These are phyloP conservation scores for Ectropis crepuscularia DNA, from an alignment of 2,888 invertebrate species.

Conservation along the genomic window DNA sequence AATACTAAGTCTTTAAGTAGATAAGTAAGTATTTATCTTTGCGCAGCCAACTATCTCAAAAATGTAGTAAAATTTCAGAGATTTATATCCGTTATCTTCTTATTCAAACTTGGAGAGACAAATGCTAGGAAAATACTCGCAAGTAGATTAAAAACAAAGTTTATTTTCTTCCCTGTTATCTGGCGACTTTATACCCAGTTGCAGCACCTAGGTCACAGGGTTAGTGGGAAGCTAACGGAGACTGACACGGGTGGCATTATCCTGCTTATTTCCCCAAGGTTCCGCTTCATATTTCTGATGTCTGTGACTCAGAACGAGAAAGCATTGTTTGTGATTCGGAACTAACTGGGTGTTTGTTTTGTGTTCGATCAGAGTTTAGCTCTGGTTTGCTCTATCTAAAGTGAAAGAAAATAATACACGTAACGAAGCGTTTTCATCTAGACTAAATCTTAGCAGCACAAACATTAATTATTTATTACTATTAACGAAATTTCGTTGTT, in stretches of 20 bases:
- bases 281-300: conserved; percentile 54
- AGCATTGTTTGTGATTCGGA: conserved; percentile 52
- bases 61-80: conserved; percentile 15
- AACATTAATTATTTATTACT: no score
- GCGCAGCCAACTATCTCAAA: conserved; percentile 3
- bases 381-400: conserved; percentile 15
- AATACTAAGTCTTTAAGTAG: no score
- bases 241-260: conserved; percentile 55
- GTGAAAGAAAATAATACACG: neutral
- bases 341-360: conserved; percentile 33
- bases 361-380: conserved; percentile 2
- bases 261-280: conserved; percentile 63
- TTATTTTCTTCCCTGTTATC: conserved; percentile 31
- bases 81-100: conserved; percentile 22
- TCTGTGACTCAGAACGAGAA: conserved; percentile 48
- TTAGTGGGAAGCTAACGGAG: conserved; percentile 30
- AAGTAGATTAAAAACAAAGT: conserved; percentile 23
- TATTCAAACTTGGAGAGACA: conserved; percentile 14
- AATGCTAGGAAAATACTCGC: conserved; percentile 22
- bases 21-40: neutral
- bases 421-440: neutral
- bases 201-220: conserved; percentile 17
- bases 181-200: conserved; percentile 21
- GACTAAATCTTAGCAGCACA: neutral
- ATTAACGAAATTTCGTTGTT: no score